Conservation (phyloP, 2,113 vertebrate genomes). For the Myotis davidii region DNA sequence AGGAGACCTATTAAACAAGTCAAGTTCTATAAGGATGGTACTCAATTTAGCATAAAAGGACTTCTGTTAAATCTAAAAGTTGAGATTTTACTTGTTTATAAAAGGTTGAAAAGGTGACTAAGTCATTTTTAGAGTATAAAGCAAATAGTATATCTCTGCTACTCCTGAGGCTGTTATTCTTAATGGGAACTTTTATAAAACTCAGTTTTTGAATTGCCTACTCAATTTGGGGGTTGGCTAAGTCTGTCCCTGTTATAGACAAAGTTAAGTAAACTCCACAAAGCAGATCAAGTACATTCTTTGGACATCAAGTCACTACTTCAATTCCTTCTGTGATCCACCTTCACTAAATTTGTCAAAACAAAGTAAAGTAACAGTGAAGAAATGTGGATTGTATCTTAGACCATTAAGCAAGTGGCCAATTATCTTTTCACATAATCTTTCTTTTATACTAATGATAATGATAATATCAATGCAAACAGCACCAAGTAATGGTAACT, state of each 20-base stretch:
- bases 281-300: conserved; percentile 31
- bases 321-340: background rate
- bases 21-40: background rate
- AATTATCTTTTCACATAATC: background rate
- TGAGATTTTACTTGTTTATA: background rate
- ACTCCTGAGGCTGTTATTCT: background rate
- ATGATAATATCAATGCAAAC: background rate
- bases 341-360: conserved; percentile 14
- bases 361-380: conserved; percentile 32
- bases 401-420: background rate
- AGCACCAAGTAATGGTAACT: background rate
- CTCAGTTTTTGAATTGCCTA: background rate
- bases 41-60: background rate
- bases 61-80: background rate
- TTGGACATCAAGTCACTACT: background rate
- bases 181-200: background rate
- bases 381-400: background rate
- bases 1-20: background rate
- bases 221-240: background rate
- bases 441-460: background rate
- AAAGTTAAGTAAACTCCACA: conserved; percentile 31
- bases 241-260: background rate
- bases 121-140: background rate
- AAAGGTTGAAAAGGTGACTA: conserved; percentile 15
- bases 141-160: background rate